phyloP scores from a whole-genome alignment of 30 jellyfish, hydroid and myxozoan genomes.

The Mastigias papua region DNA sequence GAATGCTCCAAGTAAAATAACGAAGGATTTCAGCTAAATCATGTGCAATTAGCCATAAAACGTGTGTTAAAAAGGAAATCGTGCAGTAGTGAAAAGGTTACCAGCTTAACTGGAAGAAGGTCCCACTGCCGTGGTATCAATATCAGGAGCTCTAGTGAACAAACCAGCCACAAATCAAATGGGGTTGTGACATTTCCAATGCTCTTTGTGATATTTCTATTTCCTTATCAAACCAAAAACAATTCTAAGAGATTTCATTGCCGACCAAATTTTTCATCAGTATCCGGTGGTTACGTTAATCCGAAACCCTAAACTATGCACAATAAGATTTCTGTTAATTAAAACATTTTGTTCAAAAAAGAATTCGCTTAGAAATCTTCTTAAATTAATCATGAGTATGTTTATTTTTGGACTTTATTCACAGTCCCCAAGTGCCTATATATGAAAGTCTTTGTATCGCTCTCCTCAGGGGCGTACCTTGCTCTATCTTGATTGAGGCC shows the following conservation, averaged over 20 bases:
- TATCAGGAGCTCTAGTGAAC: neutral
- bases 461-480: too few species aligned
- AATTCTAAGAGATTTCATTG: neutral
- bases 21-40: neutral
- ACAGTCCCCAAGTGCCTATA: too few species aligned
- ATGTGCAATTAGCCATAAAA: neutral
- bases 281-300: neutral
- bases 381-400: neutral
- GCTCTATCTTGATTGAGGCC: too few species aligned
- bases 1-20: too few species aligned
- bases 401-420: too few species aligned
- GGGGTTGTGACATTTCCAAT: neutral
- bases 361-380: neutral
- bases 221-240: neutral
- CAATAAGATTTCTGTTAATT: neutral
- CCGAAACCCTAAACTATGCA: neutral
- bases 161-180: neutral
- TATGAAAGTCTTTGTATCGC: too few species aligned
- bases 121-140: neutral
- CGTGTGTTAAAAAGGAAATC: neutral
- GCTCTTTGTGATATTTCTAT: neutral
- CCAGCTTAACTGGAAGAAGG: neutral
- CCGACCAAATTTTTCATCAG: neutral
- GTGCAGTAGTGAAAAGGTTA: neutral
- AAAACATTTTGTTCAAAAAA: neutral